A percentile compares a stretch with the other conserved stretches of the same genome.
Evolutionary conservation across 1,140 invertebrate genomes (phyloP).

Genomic region (Pseudobourletiella spinata): DNA sequence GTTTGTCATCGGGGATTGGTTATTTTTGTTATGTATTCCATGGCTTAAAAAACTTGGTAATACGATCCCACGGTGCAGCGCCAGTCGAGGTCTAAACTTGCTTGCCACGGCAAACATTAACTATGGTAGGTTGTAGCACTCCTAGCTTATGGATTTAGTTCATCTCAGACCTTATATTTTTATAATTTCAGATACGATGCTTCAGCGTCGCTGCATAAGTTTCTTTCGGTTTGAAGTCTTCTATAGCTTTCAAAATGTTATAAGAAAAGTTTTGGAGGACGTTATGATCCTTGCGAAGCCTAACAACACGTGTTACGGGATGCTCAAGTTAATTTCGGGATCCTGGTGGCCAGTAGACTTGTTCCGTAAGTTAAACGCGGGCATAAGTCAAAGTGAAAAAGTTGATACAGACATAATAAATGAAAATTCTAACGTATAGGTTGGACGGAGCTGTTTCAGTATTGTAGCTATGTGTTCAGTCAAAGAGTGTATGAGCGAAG

Average conservation of each 20-base stretch:
- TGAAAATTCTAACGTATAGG: background rate
- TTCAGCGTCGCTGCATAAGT: background rate
- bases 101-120: background rate
- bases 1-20: background rate
- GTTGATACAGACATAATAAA: background rate
- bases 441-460: background rate
- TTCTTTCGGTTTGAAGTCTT: background rate
- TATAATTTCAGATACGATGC: background rate
- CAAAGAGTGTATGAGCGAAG: background rate
- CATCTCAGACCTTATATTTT: background rate
- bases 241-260: background rate
- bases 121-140: background rate
- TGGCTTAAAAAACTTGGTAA: background rate
- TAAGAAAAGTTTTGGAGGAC: background rate
- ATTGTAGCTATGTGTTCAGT: background rate
- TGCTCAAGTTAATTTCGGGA: background rate
- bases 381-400: too few relatives aligned
- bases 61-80: background rate
- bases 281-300: background rate
- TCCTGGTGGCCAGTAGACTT: background rate
- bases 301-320: background rate
- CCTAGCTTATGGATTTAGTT: background rate
- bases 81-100: background rate
- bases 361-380: slow-evolving; percentile 3
- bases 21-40: background rate